phyloP scores from a whole-genome alignment of 1,140 invertebrate species.

The Drosophila gunungcola region DNA sequence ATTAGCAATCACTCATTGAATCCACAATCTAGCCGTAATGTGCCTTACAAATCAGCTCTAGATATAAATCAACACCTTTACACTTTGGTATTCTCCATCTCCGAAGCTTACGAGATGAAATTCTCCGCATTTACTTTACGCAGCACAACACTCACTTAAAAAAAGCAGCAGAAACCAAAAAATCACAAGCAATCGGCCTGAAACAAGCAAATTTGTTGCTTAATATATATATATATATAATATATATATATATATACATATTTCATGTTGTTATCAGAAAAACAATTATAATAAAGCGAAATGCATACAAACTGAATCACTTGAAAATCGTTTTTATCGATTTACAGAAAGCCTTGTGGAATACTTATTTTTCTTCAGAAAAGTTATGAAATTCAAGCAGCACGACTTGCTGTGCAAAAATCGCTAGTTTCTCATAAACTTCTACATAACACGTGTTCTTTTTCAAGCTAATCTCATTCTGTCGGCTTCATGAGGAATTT shows the following conservation, averaged over 20 bases:
- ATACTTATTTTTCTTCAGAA: background rate
- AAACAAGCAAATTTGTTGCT: conserved; percentile 49
- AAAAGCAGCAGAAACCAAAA: conserved; percentile 49
- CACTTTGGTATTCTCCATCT: conserved; percentile 16
- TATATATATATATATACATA: conserved; percentile 24
- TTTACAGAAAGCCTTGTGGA: background rate
- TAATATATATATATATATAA: conserved; percentile 21
- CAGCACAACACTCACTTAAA: conserved; percentile 9
- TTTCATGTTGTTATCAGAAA: conserved; percentile 55
- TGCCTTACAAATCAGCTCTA: conserved; percentile 67
- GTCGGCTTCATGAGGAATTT: background rate
- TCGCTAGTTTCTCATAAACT: background rate
- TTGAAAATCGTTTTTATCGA: background rate
- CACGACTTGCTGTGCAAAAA: no score
- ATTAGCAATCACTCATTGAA: conserved; percentile 65
- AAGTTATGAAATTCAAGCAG: background rate
- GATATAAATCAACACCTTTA: conserved; percentile 23
- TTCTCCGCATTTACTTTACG: conserved; percentile 42
- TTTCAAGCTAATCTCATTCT: background rate
- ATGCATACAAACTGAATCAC: conserved; percentile 38
- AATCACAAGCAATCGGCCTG: conserved; percentile 39
- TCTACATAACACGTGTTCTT: background rate
- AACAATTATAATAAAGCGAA: conserved; percentile 65
- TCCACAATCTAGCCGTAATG: conserved; percentile 52
- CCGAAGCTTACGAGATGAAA: conserved; percentile 1